Conservation (phyloP, 2,113 vertebrate genomes). For the Notothenia rossii region DNA sequence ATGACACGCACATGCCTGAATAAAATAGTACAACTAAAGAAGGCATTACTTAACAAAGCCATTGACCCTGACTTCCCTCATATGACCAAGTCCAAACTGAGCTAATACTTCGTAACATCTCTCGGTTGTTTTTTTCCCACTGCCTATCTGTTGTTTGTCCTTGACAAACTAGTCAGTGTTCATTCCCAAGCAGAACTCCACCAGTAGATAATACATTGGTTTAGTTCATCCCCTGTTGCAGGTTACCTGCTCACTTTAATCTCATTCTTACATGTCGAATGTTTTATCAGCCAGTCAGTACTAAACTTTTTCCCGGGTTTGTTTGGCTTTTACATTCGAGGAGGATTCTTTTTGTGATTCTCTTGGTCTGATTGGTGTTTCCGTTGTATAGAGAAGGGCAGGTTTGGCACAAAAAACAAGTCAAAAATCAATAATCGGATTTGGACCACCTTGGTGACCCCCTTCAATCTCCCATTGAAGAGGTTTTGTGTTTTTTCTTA, state of each 20-base stretch:
- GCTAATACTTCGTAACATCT: not conserved
- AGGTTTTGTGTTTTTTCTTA: conserved; percentile 19
- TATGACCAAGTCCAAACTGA: conserved; percentile 12
- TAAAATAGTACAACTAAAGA: not conserved
- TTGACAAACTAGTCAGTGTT: conserved; percentile 43
- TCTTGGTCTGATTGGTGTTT: conserved; percentile 35
- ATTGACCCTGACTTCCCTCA: not conserved
- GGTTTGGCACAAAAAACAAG: conserved; percentile 46
- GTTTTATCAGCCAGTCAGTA: not conserved
- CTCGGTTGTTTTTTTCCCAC: conserved; percentile 29
- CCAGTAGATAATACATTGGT: conserved; percentile 53
- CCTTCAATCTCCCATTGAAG: conserved; percentile 46
- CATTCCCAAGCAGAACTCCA: conserved; percentile 37
- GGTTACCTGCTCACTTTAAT: conserved; percentile 23
- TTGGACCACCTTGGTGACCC: conserved; percentile 35
- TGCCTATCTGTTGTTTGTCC: conserved; percentile 30
- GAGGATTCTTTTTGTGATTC: conserved; percentile 14
- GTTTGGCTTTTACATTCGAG: not conserved
- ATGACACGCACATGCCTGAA: not conserved
- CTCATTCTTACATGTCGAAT: conserved; percentile 17
- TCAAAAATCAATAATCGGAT: conserved; percentile 57
- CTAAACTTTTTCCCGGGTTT: not conserved
- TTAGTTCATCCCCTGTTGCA: not conserved
- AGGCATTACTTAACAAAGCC: not conserved
- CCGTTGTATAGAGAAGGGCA: conserved; percentile 7